Evolutionary conservation across 2,888 invertebrate species (phyloP), one percentile per base, ranked within the genome.

Genomic region (Eupithecia tripunctaria): DNA sequence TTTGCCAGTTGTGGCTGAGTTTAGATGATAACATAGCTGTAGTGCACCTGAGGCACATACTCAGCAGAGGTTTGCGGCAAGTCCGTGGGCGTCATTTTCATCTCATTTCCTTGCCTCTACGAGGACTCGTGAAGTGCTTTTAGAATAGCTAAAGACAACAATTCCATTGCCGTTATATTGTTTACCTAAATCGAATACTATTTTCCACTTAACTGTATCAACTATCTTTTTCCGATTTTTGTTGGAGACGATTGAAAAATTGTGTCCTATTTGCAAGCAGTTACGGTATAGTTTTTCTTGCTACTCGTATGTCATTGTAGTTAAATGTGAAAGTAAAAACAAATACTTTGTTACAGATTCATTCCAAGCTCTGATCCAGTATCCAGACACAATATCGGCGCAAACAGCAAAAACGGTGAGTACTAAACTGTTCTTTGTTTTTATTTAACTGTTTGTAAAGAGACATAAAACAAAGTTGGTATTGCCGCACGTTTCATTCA

Each of bases 341-440:
- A 25, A 63, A 74, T 78, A 75, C 86, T 88, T 89, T 89, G 87
- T 88, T 95, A 82, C 96, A 98, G 98, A 97, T 95, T 97, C 98
- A 94, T 98, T 98, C 96, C 98, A 99, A 97, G 99, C 99, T 80
- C 96, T 99, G 89, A 99, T 99, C 93, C 99, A 99, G 95, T 99
- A 99, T 94, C 98, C 98, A 83, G 99, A 99, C 95, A 98, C 99
- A 79, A 96, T 98, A 88, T 97, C 99, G 82, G 99, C 99, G 82
- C 99, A 99, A 94, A 97, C 98, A 86, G 99, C 99, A 87, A 99
- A 99, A 96, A 96, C 97, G 95, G 97, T 97, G 92, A 96, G 96
- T 96, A 89, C 82, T 85, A 83, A 88, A 87, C 82, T 86, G 85
- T 89, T 89, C 81, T 86, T 89, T 89, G 88, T 90, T 92, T 93